Base-by-base conservation (phyloP, 2,797 vertebrate genomes). In the Hippopotamyrus pictus region DNA sequence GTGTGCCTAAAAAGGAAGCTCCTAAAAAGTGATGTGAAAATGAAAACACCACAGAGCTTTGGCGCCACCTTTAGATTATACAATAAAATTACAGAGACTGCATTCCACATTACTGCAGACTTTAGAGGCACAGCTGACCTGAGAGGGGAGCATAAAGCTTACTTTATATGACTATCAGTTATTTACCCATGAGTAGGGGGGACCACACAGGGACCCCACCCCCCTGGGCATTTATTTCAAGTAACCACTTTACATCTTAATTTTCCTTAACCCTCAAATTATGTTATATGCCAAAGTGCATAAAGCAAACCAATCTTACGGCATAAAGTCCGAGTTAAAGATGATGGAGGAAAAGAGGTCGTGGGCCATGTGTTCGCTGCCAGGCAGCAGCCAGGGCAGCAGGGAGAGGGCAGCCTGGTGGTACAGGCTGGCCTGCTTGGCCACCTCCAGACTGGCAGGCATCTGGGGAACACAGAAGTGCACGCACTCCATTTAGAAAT, bases 291-390 rank as follows among this genome's bases (percentile, higher is more conserved):
- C 29, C 2, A 0, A 44, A 19, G 73, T 44, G 41, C 5, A 79
- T n/a, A 84, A 22, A 48, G 12, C n/a, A 50, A 84, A 51, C 3
- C 11, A 90, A 65, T 96, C 98, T 97, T 93, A 99, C 98, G 94
- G 97, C 94, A 99, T 95, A 89, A 99, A 97, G 87, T 97, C 95
- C 44, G 95, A 96, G 94, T 95, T 97, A 94, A 99, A 99, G 90
- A 96, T 94, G 91, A 97, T 92, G 89, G 92, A 94, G 91, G 97
- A 95, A 14, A 99, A 93, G 79, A 99, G 95, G 50, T 98, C 94
- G 0, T 98, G 96, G 59, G 94, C 97, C 90, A 99, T 91, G 93
- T 97, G 94, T 93, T 99, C 99, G 12, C 97, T 98, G 91, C 98
- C 98, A 1, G 98, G 98, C 90, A 99, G 94, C 89, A 99, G 94